Percentiles rank a stretch among this genome's conserved stretches.
Evolutionary conservation across 2,888 invertebrate species (phyloP).

Genomic region (Meiosimyza decipiens): DNA sequence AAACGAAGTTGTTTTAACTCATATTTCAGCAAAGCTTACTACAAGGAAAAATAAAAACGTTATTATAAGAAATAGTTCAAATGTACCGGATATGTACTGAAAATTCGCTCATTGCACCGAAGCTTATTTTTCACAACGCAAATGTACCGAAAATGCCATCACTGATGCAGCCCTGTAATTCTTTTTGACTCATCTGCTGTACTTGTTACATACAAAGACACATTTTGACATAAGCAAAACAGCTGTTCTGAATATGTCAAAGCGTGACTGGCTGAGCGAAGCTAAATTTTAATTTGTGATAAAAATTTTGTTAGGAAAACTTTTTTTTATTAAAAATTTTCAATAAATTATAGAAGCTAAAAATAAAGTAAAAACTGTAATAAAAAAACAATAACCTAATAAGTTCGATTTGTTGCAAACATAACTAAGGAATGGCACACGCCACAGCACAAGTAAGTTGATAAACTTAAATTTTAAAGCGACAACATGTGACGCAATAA

Average conservation of each 20-base stretch:
- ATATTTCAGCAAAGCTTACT: no score
- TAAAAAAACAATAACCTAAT: constrained; percentile 13
- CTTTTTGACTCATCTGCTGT: no score
- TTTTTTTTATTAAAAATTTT: constrained; percentile 28
- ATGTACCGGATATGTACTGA: no score
- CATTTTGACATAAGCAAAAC: constrained; percentile 18
- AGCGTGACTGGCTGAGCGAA: constrained; percentile 40
- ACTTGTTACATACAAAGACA: no score
- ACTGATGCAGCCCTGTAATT: no score
- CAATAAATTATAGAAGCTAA: constrained; percentile 28
- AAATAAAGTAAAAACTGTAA: constrained; percentile 16
- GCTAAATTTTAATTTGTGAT: constrained; percentile 30
- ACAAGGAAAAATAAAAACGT: no score
- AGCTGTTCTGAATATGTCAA: constrained; percentile 41
- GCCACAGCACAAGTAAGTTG: constrained; percentile 61
- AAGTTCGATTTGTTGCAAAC: background rate
- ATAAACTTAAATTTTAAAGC: background rate
- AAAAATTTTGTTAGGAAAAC: constrained; percentile 16
- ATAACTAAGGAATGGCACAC: constrained; percentile 55
- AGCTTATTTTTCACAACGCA: no score
- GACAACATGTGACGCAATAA: constrained; percentile 59
- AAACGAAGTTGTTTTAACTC: no score
- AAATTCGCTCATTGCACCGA: no score
- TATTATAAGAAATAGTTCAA: no score
- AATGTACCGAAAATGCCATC: no score